Evolutionary conservation across 2,113 vertebrate genomes (phyloP).

Genomic region (Macquaria ambigua): DNA sequence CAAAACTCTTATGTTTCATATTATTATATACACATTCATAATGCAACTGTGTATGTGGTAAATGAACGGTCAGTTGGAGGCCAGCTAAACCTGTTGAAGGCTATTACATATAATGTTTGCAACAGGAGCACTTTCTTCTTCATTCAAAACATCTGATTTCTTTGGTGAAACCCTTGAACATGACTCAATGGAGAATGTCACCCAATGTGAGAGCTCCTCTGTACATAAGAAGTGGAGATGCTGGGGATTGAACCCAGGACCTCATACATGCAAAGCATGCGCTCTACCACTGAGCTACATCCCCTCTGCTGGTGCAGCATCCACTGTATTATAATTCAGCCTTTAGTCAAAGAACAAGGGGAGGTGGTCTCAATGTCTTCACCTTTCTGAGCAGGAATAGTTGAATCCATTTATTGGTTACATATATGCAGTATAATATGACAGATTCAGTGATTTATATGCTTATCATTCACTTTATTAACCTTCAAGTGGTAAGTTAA

Average conservation of each 20-base stretch:
- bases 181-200: too few relatives aligned
- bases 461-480: background rate
- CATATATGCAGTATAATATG: background rate
- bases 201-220: too few relatives aligned
- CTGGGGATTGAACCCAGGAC: slow-evolving; percentile 79
- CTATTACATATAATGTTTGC: background rate
- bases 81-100: too few relatives aligned
- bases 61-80: too few relatives aligned
- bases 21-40: too few relatives aligned
- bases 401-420: background rate
- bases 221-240: slow-evolving; percentile 52
- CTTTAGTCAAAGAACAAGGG: background rate
- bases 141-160: too few relatives aligned
- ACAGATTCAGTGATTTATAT: background rate
- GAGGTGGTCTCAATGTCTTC: background rate
- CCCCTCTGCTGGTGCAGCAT: too few relatives aligned
- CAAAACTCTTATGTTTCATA: too few relatives aligned
- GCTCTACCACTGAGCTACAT: slow-evolving; percentile 83
- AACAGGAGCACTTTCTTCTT: background rate
- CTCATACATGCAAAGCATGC: slow-evolving; percentile 81
- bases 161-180: too few relatives aligned
- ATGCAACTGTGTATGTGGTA: too few relatives aligned
- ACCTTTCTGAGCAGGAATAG: background rate
- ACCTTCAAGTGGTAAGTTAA: background rate
- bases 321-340: background rate